phyloP scores from a whole-genome alignment of 2,113 vertebrate species.

The Erpornis zantholeuca region DNA sequence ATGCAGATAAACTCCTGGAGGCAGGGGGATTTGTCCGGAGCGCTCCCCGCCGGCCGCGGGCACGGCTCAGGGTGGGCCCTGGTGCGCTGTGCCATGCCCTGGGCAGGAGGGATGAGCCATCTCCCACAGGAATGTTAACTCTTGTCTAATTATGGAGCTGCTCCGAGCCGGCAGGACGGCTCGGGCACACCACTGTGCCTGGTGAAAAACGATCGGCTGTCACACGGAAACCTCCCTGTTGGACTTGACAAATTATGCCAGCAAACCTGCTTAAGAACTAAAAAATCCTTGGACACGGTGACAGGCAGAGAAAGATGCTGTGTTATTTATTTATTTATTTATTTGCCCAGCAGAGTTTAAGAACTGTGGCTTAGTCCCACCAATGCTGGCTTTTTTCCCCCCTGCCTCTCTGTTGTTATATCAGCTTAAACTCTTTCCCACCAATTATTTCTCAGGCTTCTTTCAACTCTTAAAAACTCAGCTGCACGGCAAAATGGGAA shows the following conservation, averaged over 20 bases:
- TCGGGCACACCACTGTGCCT: not conserved
- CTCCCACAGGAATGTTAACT: slow-evolving; percentile 2
- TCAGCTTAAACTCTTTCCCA: not conserved
- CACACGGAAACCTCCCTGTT: slow-evolving; percentile 30
- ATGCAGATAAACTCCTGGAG: slow-evolving; percentile 47
- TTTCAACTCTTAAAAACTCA: slow-evolving; percentile 37
- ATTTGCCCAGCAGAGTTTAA: not conserved
- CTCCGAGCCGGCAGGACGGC: not conserved
- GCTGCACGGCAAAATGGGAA: not conserved
- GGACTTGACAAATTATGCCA: slow-evolving; percentile 51
- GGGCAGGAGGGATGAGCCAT: slow-evolving; percentile 3
- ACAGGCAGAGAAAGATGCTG: slow-evolving; percentile 41
- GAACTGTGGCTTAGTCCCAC: not conserved
- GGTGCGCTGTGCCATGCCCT: not conserved
- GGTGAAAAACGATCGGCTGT: slow-evolving; percentile 20
- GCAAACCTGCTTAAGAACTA: slow-evolving; percentile 59
- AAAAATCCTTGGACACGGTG: slow-evolving; percentile 53
- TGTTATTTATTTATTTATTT: slow-evolving; percentile 33
- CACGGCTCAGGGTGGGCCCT: not conserved
- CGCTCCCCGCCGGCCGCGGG: not conserved
- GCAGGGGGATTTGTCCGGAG: not conserved
- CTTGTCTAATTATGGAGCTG: slow-evolving; percentile 42
- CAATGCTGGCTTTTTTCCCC: not conserved
- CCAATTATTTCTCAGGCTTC: slow-evolving; percentile 14
- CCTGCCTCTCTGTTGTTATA: not conserved